Base-by-base conservation (phyloP, 2,888 invertebrate species). In the Synanthedon formicaeformis region DNA sequence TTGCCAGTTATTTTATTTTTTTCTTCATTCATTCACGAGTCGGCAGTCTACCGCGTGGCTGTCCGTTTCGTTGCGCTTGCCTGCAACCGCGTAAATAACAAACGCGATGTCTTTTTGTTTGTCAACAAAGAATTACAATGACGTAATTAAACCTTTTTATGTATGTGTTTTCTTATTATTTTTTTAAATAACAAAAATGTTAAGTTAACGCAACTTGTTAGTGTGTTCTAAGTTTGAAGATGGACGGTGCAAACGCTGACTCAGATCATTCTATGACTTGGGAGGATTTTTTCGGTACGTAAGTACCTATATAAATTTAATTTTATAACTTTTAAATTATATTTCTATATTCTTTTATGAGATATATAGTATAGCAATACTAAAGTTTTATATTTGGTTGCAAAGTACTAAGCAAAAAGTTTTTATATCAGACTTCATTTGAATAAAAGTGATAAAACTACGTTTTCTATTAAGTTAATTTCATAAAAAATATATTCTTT, bases 271-370 rank as follows among this genome's bases (percentile, higher is more conserved):
- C 91, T 73, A 89, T 91, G 88, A 91, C 90, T 73, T 92, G 92
- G 92, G 92, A 92, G 78, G 92, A 92, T 70, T 92, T 92, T 88
- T 92, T 91, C 70, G 92, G 92, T 92, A 69, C 82, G 91, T 88
- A 45, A 45, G 8, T 45, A 45, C n/a, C n/a, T 6, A 45, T 8
- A 11, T 13, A 45, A 12, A 13, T 45, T 14, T 45, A 8, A 13
- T 45, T 45, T 45, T 45, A 13, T 14, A 8, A 34, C 34, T 34
- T 23, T 23, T 10, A 34, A 8, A 34, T 6, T 34, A 8, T 34
- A 34, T 10, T 34, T 34, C 6, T 34, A 34, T 34, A 23, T 10
- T 34, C 8, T 10, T 34, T 1, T 34, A 34, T 10, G 34, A 34
- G 8, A 34, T 34, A 34, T 34, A 6, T 34, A 2, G 23, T 4